Evolutionary conservation across 2,888 invertebrate genomes (phyloP), one percentile per base, ranked within the genome.

Genomic region (Temnothorax unifasciatus): DNA sequence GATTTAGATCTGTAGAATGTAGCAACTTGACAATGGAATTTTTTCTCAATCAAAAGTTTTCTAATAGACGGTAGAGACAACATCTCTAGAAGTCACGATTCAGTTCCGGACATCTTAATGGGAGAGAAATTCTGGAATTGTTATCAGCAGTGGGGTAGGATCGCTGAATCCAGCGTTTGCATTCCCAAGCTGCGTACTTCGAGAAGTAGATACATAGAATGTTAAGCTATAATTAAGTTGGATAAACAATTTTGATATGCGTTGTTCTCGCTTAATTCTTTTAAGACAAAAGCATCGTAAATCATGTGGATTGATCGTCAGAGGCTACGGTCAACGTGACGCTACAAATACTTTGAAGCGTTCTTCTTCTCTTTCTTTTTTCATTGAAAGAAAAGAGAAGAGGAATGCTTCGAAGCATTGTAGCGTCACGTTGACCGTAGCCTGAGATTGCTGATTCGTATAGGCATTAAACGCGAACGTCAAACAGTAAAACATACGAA

Each of bases 401-500:
- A n/a, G n/a, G n/a, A n/a, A n/a, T n/a, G n/a, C n/a, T n/a, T n/a
- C n/a, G n/a, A n/a, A n/a, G n/a, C n/a, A n/a, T n/a, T n/a, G n/a
- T n/a, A n/a, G n/a, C n/a, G n/a, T n/a, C n/a, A n/a, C n/a, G n/a
- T n/a, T n/a, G n/a, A n/a, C n/a, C n/a, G n/a, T n/a, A n/a, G n/a
- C n/a, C 29, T 2, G 25, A n/a, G 25, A 68, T 77, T 13, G 11
- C 11, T 34, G 75, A 68, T 52, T 21, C 41, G 41, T 34, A 13
- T 77, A 44, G 41, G 25, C n/a, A 52, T 52, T 18, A 38, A 76
- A 41, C 52, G 66, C 18, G 25, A 25, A 77, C 44, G 34, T 9
- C 15, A 25, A 44, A 63, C 8, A 63, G 41, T 69, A 75, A n/a
- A 84, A 82, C 52, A 63, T 41, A 50, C 44, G n/a, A 38, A 59